These are phyloP conservation scores for Bubalus kerabau DNA, from an alignment of 2,113 vertebrate species.

Conservation along the genomic window DNA sequence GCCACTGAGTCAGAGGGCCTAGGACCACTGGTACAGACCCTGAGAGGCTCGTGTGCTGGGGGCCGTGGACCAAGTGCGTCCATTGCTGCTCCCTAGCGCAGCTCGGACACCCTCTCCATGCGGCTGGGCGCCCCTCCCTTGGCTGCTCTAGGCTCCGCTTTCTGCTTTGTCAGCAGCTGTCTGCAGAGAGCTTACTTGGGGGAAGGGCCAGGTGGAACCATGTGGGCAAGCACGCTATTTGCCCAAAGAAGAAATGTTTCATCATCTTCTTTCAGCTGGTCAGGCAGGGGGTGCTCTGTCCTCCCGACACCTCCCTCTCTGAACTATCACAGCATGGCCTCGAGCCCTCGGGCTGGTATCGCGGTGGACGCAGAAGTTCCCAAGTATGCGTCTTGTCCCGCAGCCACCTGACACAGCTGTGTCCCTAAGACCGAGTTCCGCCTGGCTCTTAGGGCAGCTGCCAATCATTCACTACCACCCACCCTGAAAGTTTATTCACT, in stretches of 20 bases:
- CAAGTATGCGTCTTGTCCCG: rapidly evolving
- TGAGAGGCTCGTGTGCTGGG: background rate
- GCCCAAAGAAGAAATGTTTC: background rate
- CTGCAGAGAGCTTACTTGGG: background rate
- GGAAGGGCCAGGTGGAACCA: background rate
- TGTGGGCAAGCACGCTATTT: background rate
- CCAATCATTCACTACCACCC: background rate
- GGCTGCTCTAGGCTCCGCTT: background rate
- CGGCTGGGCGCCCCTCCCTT: background rate
- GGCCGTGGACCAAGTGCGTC: background rate
- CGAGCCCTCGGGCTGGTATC: background rate
- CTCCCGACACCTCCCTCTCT: background rate
- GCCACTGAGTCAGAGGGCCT: background rate
- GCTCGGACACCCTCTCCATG: background rate
- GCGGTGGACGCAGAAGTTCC: rapidly evolving
- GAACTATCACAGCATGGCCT: background rate
- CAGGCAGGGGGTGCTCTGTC: background rate
- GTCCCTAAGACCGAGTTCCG: background rate
- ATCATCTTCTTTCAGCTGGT: background rate
- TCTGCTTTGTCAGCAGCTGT: background rate
- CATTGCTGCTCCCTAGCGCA: background rate
- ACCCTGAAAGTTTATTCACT: background rate
- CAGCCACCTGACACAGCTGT: rapidly evolving
- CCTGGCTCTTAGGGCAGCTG: background rate
- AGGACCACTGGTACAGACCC: background rate